Evolutionary conservation across 2,113 vertebrate species (phyloP), one percentile per base, ranked within the genome.

Genomic region (Casuarius casuarius): DNA sequence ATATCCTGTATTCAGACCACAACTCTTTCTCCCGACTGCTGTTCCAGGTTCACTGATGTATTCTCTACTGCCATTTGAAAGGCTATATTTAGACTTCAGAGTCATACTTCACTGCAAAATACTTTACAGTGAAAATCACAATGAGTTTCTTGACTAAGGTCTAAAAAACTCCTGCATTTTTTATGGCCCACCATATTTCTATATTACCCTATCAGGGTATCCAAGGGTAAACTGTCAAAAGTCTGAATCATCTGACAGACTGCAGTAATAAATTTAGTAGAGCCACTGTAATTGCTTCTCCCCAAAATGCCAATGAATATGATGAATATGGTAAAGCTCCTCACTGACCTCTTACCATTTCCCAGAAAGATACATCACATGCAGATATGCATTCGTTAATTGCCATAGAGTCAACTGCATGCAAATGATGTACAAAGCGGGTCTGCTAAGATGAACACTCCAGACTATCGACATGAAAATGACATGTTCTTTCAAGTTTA

Each of bases 151-250:
- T 90, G 38, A 92, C 54, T 75, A n/a, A 75, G 16, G 16, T 81
- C 59, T 84, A 68, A 92, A 91, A 66, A 90, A 28, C 9, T 75
- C 15, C 12, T 89, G 33, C 56, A 81, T 89, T 94, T 95, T 90
- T 91, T 87, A 83, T 83, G 66, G 46, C 68, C 40, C 6, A 2
- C 49, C 38, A 42, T 91, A 80, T 92, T 95, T 95, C 62, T 86
- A 2, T 75, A 63, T 67, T 74, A 94, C 42, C 46, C 54, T 54
- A 42, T 87, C 79, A 73, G 65, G 81, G 67, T 62, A 84, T 71
- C 46, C 94, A 96, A 94, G 95, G 84, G 82, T 89, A 92, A 96
- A 92, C 33, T 61, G 66, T 40, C 93, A 93, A 83, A 58, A 71
- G 67, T 90, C 85, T 83, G 76, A 96, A 90, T 90, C n/a, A 71